phyloP scores from a whole-genome alignment of 37 sponge, comb jelly and placozoan genomes.

The Ianthella basta region DNA sequence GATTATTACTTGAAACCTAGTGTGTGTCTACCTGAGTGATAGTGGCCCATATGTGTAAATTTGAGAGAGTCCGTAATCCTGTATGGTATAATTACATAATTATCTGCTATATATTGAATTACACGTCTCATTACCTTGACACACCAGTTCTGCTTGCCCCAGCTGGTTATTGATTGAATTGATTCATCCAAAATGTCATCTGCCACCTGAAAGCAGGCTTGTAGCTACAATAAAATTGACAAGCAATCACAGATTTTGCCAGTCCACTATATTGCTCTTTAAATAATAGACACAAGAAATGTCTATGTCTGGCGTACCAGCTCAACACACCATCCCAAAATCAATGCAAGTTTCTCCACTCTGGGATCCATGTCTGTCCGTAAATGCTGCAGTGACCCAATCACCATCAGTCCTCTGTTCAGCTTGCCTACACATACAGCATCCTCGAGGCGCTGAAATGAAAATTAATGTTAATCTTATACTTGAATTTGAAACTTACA shows the following conservation, averaged over 20 bases:
- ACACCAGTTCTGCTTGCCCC: conserved; percentile 95
- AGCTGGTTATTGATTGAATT: conserved; percentile 67
- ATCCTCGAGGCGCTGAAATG: conserved; percentile 68
- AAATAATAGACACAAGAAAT: no score
- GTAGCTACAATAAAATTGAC: conserved; percentile 67
- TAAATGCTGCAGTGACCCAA: conserved; percentile 67
- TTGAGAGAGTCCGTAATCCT: no score
- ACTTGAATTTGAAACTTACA: no score
- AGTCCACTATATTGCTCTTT: no score
- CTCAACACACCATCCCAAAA: conserved; percentile 95
- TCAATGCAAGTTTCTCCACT: conserved; percentile 68
- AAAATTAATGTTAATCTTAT: no score
- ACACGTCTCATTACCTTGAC: conserved; percentile 39
- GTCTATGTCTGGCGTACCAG: no score
- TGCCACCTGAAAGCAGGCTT: conserved; percentile 92
- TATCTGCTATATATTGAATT: conserved; percentile 14
- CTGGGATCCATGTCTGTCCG: conserved; percentile 17
- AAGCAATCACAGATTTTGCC: no score
- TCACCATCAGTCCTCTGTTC: conserved; percentile 85
- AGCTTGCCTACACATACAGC: conserved; percentile 74
- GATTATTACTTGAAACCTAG: no score
- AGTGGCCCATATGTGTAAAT: no score
- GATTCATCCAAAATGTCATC: conserved; percentile 98
- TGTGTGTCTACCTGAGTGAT: no score
- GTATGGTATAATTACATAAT: no score